Percentiles rank a stretch among this genome's conserved stretches.
Conservation (phyloP, 2,113 vertebrate species). For the Saccopteryx bilineata region DNA sequence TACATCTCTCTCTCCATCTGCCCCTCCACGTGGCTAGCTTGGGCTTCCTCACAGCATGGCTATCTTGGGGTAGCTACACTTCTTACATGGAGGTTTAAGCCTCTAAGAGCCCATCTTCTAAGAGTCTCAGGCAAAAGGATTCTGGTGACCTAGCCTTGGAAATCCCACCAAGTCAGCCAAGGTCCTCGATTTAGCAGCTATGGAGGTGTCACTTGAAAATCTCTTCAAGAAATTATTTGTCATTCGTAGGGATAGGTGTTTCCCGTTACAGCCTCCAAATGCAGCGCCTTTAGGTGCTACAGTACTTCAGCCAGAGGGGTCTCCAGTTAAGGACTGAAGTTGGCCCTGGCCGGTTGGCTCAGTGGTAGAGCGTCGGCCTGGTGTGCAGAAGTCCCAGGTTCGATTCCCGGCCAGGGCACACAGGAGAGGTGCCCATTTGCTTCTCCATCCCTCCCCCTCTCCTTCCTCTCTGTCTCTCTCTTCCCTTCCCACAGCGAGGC, state of each 20-base stretch:
- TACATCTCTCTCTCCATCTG: rapidly evolving
- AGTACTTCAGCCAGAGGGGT: neutral
- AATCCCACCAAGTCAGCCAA: neutral
- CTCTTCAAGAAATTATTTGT: neutral
- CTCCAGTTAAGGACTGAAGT: neutral
- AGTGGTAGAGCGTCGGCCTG: too few relatives aligned
- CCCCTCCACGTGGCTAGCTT: neutral
- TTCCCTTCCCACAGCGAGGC: too few relatives aligned
- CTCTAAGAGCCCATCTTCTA: neutral
- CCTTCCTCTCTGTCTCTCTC: too few relatives aligned
- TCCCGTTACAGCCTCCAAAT: neutral
- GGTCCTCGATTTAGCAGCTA: rapidly evolving
- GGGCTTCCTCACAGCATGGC: neutral
- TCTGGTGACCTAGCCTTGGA: neutral
- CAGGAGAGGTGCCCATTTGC: too few relatives aligned
- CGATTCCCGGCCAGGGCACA: too few relatives aligned
- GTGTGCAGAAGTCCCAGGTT: too few relatives aligned
- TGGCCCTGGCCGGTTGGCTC: too few relatives aligned
- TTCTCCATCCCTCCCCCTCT: too few relatives aligned
- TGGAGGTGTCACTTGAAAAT: neutral
- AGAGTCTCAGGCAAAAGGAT: neutral
- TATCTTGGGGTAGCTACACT: neutral
- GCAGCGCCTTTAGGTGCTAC: neutral
- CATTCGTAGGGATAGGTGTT: too few relatives aligned
- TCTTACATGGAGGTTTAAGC: neutral